Conservation (phyloP, 1,140 invertebrate species). For the Delia radicum region DNA sequence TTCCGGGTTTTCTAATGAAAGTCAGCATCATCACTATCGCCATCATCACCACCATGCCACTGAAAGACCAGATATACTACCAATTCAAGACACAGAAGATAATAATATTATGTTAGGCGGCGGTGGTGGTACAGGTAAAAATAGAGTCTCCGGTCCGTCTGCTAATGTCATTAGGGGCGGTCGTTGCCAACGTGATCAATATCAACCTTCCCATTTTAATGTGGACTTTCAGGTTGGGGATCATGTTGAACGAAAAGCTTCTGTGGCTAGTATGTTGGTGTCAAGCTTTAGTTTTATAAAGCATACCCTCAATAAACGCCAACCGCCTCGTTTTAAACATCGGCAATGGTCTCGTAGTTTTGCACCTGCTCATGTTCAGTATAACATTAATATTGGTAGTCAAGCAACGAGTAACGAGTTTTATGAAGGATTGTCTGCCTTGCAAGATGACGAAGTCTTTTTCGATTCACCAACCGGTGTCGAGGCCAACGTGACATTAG, state of each 20-base stretch:
- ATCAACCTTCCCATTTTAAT: conserved; percentile 30
- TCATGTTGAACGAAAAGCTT: conserved; percentile 59
- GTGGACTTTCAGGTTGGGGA: conserved; percentile 39
- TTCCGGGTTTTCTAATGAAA: conserved; percentile 5
- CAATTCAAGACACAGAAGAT: conserved; percentile 37
- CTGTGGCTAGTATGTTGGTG: conserved; percentile 63
- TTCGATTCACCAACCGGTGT: conserved; percentile 44
- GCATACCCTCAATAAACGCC: conserved; percentile 59
- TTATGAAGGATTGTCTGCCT: conserved; percentile 36
- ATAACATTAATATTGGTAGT: conserved; percentile 24
- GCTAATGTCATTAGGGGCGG: neutral
- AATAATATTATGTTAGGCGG: conserved; percentile 14
- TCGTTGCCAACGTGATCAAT: conserved; percentile 28
- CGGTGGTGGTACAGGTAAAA: neutral
- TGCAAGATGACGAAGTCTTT: conserved; percentile 49
- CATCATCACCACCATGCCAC: conserved; percentile 18
- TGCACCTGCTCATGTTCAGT: conserved; percentile 54
- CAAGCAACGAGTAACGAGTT: conserved; percentile 24
- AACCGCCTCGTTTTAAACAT: conserved; percentile 51
- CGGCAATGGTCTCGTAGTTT: conserved; percentile 62
- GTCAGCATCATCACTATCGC: neutral
- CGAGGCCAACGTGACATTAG: neutral
- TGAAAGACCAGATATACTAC: conserved; percentile 56
- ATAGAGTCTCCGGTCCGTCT: neutral
- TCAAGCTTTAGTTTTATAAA: conserved; percentile 59